Base-by-base conservation (phyloP, 2,888 invertebrate genomes). In the Lycaena phlaeas region DNA sequence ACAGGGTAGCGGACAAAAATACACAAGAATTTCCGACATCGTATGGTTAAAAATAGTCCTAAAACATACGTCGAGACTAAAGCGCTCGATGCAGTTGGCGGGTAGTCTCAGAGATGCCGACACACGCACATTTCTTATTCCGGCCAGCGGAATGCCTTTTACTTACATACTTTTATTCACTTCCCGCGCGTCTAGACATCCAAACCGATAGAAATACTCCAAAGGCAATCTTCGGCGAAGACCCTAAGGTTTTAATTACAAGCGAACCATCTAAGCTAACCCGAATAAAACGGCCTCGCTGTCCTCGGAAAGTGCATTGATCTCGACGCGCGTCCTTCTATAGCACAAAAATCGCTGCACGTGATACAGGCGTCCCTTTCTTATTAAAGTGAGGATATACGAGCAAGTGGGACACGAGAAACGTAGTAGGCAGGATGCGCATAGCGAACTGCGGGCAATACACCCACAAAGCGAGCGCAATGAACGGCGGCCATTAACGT, bases 231-330 rank as follows among this genome's bases (percentile, higher is more conserved):
- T 71, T 74, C 72, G 51, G 22, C 49, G 42, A 56, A 39, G 41
- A 45, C 40, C 45, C 57, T 47, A 71, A 79, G 75, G 74, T 68
- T 63, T 57, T 54, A 65, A 68, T 68, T 77, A 51, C 61, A 49
- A 53, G 56, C 57, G 50, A 48, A 56, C 57, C 51, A 49, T 47
- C 49, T 56, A 50, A 58, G 61, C 59, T 62, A 65, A 68, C 68
- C 66, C 68, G 64, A 62, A 76, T 77, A 79, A 81, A 81, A 71
- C 72, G 66, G 71, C 75, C 64, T 67, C 68, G 68, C 77, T 77
- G 79, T 82, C 79, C 81, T 82, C 73, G 61, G 68, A 73, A 79
- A 82, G 84, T 82, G 82, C 84, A 84, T 84, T 84, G 84, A 81
- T 84, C 84, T 81, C 75, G 54, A 57, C 60, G 61, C 60, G 72